Conservation (phyloP, 1,140 invertebrate species). For the Drosophila pseudoobscura region DNA sequence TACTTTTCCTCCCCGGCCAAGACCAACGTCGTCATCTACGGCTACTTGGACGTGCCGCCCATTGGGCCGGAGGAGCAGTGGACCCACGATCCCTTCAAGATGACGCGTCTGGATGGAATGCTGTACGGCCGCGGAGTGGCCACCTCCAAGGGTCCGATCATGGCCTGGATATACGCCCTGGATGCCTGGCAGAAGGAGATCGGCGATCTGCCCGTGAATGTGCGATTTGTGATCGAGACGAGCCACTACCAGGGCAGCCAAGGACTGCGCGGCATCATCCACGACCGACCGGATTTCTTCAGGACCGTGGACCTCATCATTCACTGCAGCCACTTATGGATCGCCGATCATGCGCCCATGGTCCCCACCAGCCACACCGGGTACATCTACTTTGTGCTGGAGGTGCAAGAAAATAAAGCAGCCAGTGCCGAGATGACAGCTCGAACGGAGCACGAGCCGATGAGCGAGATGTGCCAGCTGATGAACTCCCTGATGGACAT, state of each 20-base stretch:
- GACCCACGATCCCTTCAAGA: slow-evolving; percentile 17
- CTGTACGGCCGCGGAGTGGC: slow-evolving; percentile 32
- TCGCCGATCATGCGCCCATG: slow-evolving; percentile 20
- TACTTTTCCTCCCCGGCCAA: slow-evolving; percentile 43
- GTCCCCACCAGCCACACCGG: slow-evolving; percentile 30
- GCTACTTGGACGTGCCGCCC: slow-evolving; percentile 22
- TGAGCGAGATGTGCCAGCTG: slow-evolving; percentile 31
- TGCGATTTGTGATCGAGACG: slow-evolving; percentile 37
- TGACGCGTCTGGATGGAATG: slow-evolving; percentile 3
- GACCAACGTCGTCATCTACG: slow-evolving; percentile 38
- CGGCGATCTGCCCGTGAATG: slow-evolving; percentile 35
- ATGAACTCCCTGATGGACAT: slow-evolving; percentile 18
- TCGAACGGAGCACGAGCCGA: background rate
- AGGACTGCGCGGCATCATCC: background rate
- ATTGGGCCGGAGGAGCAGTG: slow-evolving; percentile 7
- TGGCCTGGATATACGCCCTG: slow-evolving; percentile 36
- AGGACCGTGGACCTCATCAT: slow-evolving; percentile 33
- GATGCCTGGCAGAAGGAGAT: slow-evolving; percentile 19
- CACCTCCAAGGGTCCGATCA: slow-evolving; percentile 28
- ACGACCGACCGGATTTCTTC: slow-evolving; percentile 18
- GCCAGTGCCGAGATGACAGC: background rate
- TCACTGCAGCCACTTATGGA: slow-evolving; percentile 32
- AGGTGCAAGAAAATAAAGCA: background rate
- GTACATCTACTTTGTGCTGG: slow-evolving; percentile 32
- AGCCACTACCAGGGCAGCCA: background rate